Evolutionary conservation across 1,140 invertebrate genomes (phyloP).

Genomic region (Amphibalanus amphitrite): DNA sequence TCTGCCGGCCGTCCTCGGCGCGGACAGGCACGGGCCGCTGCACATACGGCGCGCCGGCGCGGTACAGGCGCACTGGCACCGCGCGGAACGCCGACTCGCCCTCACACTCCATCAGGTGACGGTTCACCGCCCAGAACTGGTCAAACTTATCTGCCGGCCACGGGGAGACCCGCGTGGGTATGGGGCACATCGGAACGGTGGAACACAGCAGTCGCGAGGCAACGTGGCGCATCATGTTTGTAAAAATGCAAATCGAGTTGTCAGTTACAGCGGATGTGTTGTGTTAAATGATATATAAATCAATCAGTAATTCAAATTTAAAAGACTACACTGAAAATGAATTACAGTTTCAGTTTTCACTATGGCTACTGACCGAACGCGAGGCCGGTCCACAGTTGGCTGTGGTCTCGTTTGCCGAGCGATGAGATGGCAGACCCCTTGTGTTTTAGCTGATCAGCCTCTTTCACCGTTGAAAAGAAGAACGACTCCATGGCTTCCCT

Average conservation of each 20-base stretch:
- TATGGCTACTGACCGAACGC: slow-evolving; percentile 53
- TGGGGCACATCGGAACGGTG: too few relatives aligned
- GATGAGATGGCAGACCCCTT: slow-evolving; percentile 70
- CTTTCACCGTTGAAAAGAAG: slow-evolving; percentile 90
- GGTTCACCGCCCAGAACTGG: slow-evolving; percentile 95
- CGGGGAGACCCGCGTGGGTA: too few relatives aligned
- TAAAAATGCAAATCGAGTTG: too few relatives aligned
- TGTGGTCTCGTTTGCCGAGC: slow-evolving; percentile 97
- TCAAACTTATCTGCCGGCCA: slow-evolving; percentile 75
- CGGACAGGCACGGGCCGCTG: slow-evolving; percentile 60
- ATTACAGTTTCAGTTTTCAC: too few relatives aligned
- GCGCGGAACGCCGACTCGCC: slow-evolving; percentile 59
- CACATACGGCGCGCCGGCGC: slow-evolving; percentile 26
- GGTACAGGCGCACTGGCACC: slow-evolving; percentile 79
- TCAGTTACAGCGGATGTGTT: too few relatives aligned
- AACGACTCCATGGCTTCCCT: slow-evolving; percentile 82
- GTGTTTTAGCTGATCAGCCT: slow-evolving; percentile 94
- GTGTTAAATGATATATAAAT: slow-evolving; percentile 18
- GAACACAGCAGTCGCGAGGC: too few relatives aligned
- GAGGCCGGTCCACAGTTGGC: slow-evolving; percentile 85
- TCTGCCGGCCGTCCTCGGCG: slow-evolving; percentile 49
- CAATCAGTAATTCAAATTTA: slow-evolving; percentile 6
- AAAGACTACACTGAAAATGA: too few relatives aligned
- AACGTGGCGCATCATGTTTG: too few relatives aligned
- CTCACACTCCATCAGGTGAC: slow-evolving; percentile 73